A percentile compares a stretch with the other conserved stretches of the same genome.
phyloP scores from a whole-genome alignment of 1,140 invertebrate species.

The Drosophila triauraria region DNA sequence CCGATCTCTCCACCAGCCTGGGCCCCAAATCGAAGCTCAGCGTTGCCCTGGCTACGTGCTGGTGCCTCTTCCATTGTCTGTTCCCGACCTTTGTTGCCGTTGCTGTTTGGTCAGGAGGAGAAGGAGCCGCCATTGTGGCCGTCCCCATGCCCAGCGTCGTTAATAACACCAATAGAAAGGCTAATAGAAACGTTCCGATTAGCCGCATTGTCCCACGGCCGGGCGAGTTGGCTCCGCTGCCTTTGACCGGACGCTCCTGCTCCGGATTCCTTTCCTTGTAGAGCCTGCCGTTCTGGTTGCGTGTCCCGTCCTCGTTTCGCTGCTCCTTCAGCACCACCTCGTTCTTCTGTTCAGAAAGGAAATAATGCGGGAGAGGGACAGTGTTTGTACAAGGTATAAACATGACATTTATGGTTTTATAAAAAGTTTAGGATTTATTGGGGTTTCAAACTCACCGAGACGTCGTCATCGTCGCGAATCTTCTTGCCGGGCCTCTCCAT shows the following conservation, averaged over 20 bases:
- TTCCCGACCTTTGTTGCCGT: constrained; percentile 7
- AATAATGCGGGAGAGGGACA: neutral
- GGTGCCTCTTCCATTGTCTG: constrained; percentile 22
- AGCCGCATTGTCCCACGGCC: constrained; percentile 36
- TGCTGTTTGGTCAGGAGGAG: constrained; percentile 19
- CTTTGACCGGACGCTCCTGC: constrained; percentile 37
- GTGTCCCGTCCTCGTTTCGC: constrained; percentile 78
- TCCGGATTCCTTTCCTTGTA: constrained; percentile 79
- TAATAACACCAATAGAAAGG: constrained; percentile 64
- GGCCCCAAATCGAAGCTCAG: constrained; percentile 9
- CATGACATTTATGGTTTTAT: constrained; percentile 1
- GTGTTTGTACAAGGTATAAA: neutral
- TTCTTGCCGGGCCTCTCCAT: constrained; percentile 83
- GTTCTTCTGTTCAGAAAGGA: constrained; percentile 63
- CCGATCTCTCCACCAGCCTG: constrained; percentile 17
- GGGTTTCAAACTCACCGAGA: constrained; percentile 68
- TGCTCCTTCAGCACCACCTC: constrained; percentile 76
- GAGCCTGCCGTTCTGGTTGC: constrained; percentile 83
- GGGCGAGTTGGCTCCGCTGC: constrained; percentile 6
- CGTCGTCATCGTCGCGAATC: constrained; percentile 73
- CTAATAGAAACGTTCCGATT: constrained; percentile 66
- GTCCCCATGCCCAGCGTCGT: constrained; percentile 24
- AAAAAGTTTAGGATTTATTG: neutral
- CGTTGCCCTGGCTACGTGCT: neutral
- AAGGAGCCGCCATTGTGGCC: constrained; percentile 12